Evolutionary conservation across 2,113 vertebrate genomes (phyloP).

Genomic region (Embiotoca jacksoni): DNA sequence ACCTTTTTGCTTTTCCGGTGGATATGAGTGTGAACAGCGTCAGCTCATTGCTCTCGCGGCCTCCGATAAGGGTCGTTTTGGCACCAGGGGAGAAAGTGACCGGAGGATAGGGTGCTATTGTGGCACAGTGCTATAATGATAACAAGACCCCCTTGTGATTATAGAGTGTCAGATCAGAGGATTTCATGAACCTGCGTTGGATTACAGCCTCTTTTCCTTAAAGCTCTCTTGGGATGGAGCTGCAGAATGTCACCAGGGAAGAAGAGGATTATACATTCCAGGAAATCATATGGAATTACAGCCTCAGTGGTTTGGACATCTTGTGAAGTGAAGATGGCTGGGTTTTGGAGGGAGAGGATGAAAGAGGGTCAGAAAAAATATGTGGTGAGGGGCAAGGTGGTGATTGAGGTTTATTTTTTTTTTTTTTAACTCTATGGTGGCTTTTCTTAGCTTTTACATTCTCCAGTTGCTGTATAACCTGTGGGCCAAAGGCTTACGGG

Average conservation of each 20-base stretch:
- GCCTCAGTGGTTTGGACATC: conserved; percentile 56
- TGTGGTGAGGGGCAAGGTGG: background rate
- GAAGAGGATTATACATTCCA: conserved; percentile 68
- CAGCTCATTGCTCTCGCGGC: conserved; percentile 26
- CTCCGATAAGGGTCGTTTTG: conserved; percentile 55
- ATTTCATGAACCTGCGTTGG: conserved; percentile 60
- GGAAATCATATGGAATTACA: conserved; percentile 75
- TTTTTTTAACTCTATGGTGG: background rate
- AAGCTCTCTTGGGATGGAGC: conserved; percentile 53
- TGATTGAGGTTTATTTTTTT: conserved; percentile 15
- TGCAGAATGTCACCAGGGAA: conserved; percentile 57
- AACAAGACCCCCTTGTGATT: conserved; percentile 61
- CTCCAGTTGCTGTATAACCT: conserved; percentile 22
- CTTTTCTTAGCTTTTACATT: conserved; percentile 27
- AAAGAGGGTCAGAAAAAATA: conserved; percentile 24
- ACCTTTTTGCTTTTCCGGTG: conserved; percentile 57
- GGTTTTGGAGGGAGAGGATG: conserved; percentile 39
- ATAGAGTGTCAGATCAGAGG: conserved; percentile 62
- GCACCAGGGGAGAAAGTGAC: conserved; percentile 22
- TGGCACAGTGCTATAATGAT: conserved; percentile 51
- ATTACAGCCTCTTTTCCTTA: conserved; percentile 60
- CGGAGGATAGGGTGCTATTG: conserved; percentile 3
- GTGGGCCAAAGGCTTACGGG: background rate
- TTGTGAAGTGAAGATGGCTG: conserved; percentile 42
- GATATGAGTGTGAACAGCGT: conserved; percentile 24